Conservation (phyloP, 2,797 vertebrate species). For the Pelochelys cantorii region DNA sequence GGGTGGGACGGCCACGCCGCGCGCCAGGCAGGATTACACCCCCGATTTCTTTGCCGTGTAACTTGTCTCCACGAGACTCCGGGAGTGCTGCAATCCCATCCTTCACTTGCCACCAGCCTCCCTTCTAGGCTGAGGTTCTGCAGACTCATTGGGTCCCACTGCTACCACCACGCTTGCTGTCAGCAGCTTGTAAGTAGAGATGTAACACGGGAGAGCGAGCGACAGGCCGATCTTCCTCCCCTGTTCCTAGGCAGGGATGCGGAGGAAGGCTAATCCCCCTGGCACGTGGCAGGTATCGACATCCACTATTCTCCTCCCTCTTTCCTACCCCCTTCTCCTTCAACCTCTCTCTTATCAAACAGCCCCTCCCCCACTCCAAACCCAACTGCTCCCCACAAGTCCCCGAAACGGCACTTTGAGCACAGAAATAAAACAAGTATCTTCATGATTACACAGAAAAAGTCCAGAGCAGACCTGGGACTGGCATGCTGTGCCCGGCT, state of each 20-base stretch:
- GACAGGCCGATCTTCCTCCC: neutral
- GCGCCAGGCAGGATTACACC: too few relatives aligned
- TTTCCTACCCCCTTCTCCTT: neutral
- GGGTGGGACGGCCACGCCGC: neutral
- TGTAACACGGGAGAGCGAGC: neutral
- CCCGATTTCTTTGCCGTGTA: neutral
- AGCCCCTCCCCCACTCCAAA: fast-evolving
- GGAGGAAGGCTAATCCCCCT: fast-evolving
- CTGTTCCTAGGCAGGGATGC: neutral
- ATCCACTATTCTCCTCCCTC: neutral
- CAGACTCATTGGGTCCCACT: neutral
- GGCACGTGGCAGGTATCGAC: neutral
- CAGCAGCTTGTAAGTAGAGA: too few relatives aligned
- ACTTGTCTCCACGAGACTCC: neutral
- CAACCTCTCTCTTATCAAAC: fast-evolving
- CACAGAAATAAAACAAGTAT: neutral
- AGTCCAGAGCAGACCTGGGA: too few relatives aligned
- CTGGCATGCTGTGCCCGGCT: neutral
- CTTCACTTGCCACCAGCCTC: neutral
- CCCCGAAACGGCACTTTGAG: fast-evolving
- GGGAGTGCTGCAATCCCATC: neutral
- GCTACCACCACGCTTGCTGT: neutral
- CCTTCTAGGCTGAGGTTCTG: neutral
- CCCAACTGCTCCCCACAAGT: neutral
- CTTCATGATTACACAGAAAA: neutral